Evolutionary conservation across 2,113 vertebrate genomes (phyloP), one percentile per base, ranked within the genome.

Genomic region (Onychostruthus taczanowskii): DNA sequence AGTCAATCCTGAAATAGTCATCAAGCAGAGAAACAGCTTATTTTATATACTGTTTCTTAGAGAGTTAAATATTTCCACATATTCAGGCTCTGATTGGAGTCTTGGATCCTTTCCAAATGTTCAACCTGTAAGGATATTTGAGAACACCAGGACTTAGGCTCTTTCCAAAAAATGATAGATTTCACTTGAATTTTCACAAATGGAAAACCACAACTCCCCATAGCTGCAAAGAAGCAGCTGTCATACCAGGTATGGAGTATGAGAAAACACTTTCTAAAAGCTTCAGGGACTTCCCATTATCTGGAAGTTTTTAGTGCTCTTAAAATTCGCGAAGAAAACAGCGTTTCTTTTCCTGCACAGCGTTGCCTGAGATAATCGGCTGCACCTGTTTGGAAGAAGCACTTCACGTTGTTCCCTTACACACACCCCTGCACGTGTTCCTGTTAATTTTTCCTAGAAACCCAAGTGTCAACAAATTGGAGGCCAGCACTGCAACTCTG

Each of bases 81-180:
- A 97, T 96, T 93, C 95, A 79, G 92, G 84, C 73, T 91, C 87
- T 96, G 96, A 97, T 97, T 98, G 95, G 94, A 96, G 94, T 96
- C 90, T 96, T 98, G 96, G 97, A 94, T 96, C 62, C 37, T 95
- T 96, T 97, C 96, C 96, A 97, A 97, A 96, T 96, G 94, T 95
- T 98, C 94, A 97, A 97, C 95, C 95, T 97, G 92, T 97, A 97
- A 98, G 97, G 97, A 97, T 96, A 97, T 98, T 97, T 97, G 96
- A 97, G 97, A 97, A 97, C 72, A 95, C 90, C 90, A 95, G 86
- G 90, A 96, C 93, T 96, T 96, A 69, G 46, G 64, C 87, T 94
- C 91, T 94, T 93, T 88, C 93, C 95, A 90, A 95, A 97, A 96
- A 98, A 97, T 95, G 95, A 96, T 96, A 97, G 89, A 97, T 97